Evolutionary conservation across 2,888 invertebrate genomes (phyloP), one percentile per base, ranked within the genome.

Genomic region (Himalopsyche kuldschensis): DNA sequence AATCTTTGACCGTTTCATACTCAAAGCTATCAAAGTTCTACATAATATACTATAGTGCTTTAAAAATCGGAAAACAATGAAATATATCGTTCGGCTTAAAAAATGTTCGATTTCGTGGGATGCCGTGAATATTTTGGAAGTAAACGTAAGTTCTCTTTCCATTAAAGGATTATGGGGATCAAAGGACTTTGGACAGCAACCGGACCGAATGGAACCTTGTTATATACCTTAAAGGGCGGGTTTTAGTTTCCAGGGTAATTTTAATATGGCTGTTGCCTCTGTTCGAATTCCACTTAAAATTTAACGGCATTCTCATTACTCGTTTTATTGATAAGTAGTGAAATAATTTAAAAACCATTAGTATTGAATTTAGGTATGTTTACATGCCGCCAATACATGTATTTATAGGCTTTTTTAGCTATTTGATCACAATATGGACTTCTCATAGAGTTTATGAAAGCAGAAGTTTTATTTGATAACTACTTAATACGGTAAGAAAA

Each of bases 81-180:
- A 69, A 69, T 4, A 69, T 27, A 30, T 69, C 27, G 1, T 63
- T 24, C 35, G 6, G 8, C 8, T 35, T 24, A 75, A 82, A 82
- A 82, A 82, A 47, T 79, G 76, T 75, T 79, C 79, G 76, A 79
- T 75, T 82, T 75, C 75, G 79, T 75, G 76, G 79, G 48, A 79
- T 41, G 31, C 75, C 31, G 80, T 83, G 80, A 83, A 83, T 83
- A 80, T 80, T 80, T 80, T 80, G 80, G 78, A 83, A 69, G 80
- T 77, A 76, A 80, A 79, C 82, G 75, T 79, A 48, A 82, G 79
- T 82, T 83, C 83, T 63, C 77, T 77, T 83, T 83, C 83, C 83
- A 80, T 83, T 83, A 80, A 83, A 83, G 80, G 83, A 83, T 83
- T 83, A 83, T 55, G 80, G 77, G 80, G 80, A 83, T 80, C 83